These are phyloP conservation scores for Allacma fusca DNA, from an alignment of 2,888 invertebrate species.

Conservation along the genomic window DNA sequence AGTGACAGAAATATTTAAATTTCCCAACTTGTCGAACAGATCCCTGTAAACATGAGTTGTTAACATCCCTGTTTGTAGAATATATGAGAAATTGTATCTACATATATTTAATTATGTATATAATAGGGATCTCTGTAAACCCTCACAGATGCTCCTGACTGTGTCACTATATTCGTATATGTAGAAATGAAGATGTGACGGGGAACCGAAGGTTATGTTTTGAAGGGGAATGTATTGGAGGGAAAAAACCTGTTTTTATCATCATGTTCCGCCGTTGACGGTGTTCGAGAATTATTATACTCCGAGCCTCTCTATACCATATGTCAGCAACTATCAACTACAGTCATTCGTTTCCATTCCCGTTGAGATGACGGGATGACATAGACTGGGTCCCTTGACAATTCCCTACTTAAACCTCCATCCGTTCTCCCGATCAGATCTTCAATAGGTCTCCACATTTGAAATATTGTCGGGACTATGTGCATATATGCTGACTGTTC, in stretches of 20 bases:
- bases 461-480: background rate
- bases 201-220: no score
- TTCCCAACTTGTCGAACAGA: background rate
- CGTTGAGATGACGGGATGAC: background rate
- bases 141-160: no score
- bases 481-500: no score
- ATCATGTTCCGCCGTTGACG: background rate
- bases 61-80: no score
- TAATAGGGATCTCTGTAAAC: no score
- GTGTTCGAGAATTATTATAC: background rate
- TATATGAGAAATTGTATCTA: no score
- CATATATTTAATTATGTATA: no score
- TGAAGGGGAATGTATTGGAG: no score
- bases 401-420: background rate
- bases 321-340: background rate
- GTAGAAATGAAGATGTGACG: background rate
- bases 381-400: background rate
- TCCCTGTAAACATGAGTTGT: no score
- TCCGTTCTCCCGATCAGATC: background rate
- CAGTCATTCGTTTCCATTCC: background rate
- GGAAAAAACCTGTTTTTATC: slow-evolving; percentile 13
- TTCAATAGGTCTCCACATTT: no score
- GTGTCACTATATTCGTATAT: background rate
- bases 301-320: background rate
- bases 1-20: slow-evolving; percentile 7